Evolutionary conservation across 2,888 invertebrate species (phyloP), one percentile per base, ranked within the genome.

Genomic region (Drosophila mulleri): DNA sequence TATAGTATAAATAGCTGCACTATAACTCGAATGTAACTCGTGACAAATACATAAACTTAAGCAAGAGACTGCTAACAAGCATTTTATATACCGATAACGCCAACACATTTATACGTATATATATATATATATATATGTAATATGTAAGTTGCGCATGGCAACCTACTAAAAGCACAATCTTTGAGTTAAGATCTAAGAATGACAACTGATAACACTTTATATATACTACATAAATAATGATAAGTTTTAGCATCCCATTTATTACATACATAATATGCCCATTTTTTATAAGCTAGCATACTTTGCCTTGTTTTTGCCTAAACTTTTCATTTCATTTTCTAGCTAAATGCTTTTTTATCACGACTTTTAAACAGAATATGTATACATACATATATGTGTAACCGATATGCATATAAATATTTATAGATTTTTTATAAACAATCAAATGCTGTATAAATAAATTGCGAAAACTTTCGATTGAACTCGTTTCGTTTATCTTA

Each of bases 1-100:
- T 52, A 53, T 56, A 16, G 7, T 20, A 52, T 16, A 16, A 20
- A 39, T 2, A 65, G 37, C 53, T 29, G 44, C 45, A 63, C 62
- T 54, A 47, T 61, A 75, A 84, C 85, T 89, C 81, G 77, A 83
- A 88, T 77, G 88, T 66, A 89, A 88, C 88, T 75, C 73, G 73
- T 83, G 86, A 89, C 86, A 86, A 86, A 86, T 86, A 86, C 88
- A 72, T 74, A 66, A 60, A 71, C 47, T 69, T 88, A 88, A 82
- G 74, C 67, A 63, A 74, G 70, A 83, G 86, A 89, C 89, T 89
- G 86, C 86, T 68, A 64, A 45, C 57, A 77, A 62, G 89, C 85
- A 89, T 87, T 85, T 77, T 78, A 88, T n/a, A n/a, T n/a, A n/a
- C n/a, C 11, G n/a, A 64, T 67, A 75, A 53, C 61, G 77, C 67